Base-by-base conservation (phyloP, 2,888 invertebrate genomes). In the Ichneumoninae sp. region DNA sequence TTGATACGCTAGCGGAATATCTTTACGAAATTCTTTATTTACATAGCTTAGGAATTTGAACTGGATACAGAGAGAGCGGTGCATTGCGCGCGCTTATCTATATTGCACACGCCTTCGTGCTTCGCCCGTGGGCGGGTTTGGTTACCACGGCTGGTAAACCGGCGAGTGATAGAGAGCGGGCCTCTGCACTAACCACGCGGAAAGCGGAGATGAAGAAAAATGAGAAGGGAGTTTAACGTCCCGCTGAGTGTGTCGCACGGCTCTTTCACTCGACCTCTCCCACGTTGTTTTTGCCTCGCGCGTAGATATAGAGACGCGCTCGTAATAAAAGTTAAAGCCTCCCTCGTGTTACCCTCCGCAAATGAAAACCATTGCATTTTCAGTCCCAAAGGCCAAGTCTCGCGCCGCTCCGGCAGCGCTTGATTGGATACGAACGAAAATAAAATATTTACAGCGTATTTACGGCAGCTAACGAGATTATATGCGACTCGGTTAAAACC, bases 221-320 rank as follows among this genome's bases (percentile, higher is more conserved):
- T 8, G 54, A 52, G 65, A 50, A 71, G 74, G 40, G 75, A 68
- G 65, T 72, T 80, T 47, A 5, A 62, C 44, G 71, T 19, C 50
- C 44, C 36, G 65, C 33, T 7, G 57, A 83, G 36, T 33, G 68
- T 65, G 40, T 33, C 54, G 52, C 65, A 10, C 30, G 54, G 30
- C 50, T 62, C 40, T 44, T 44, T n/a, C 62, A 50, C 30, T 65
- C 52, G 22, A 52, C 22, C 60, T 79, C 81, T 79, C 79, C 81
- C 84, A 79, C 75, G 78, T 75, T 62, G 78, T 81, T 47, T 52
- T 22, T 65, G 26, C 47, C 10, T 5, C 68, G 72, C 57, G 66
- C 68, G 78, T 77, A 77, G 50, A 22, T 13, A 36, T 26, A 71
- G 70, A 70, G 70, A 40, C 71, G 44, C 65, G 57, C 19, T 13